phyloP scores from a whole-genome alignment of 2,888 invertebrate genomes.

The Acanthoscelides obtectus region DNA sequence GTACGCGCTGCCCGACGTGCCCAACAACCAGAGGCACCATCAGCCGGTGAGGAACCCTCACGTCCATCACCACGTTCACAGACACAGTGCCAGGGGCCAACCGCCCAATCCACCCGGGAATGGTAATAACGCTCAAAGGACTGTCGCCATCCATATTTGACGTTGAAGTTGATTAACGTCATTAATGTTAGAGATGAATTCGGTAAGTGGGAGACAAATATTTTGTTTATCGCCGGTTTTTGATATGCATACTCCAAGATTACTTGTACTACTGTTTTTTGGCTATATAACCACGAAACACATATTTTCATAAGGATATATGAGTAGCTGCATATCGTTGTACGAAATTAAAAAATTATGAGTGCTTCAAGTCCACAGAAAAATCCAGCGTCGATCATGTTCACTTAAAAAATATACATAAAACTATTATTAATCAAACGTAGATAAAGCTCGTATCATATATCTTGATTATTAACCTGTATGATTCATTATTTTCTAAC shows the following conservation, averaged over 20 bases:
- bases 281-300: no score
- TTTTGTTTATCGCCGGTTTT: not conserved
- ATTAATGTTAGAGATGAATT: conserved; percentile 2
- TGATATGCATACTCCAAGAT: not conserved
- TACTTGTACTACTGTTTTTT: no score
- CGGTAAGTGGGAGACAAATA: not conserved
- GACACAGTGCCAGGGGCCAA: conserved; percentile 53
- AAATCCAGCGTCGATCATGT: no score
- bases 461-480: no score
- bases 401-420: no score
- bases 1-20: conserved; percentile 78
- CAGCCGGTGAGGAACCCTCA: conserved; percentile 47
- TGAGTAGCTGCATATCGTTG: no score
- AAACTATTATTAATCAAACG: no score
- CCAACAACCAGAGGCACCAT: conserved; percentile 53
- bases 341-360: no score
- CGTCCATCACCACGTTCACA: conserved; percentile 51
- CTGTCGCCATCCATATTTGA: conserved; percentile 76
- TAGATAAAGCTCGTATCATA: no score
- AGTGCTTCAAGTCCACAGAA: no score
- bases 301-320: no score
- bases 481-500: no score
- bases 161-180: conserved; percentile 22
- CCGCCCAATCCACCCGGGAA: conserved; percentile 51
- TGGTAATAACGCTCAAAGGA: conserved; percentile 56